These are phyloP conservation scores for Galeopterus variegatus DNA, from an alignment of 2,113 vertebrate genomes.

Conservation along the genomic window DNA sequence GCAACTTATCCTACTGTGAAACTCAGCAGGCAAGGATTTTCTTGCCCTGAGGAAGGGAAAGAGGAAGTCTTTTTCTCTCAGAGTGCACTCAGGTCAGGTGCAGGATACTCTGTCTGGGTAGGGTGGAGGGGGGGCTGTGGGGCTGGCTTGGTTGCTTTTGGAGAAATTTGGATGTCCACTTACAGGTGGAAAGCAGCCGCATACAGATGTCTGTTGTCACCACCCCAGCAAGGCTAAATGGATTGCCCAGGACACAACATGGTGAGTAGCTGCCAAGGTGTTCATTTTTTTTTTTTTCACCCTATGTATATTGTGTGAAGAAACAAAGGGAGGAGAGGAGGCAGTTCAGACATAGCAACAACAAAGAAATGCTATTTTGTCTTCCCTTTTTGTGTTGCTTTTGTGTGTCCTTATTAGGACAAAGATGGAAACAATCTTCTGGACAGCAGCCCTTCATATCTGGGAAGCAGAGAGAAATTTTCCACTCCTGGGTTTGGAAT, in stretches of 20 bases:
- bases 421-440: neutral
- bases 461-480: neutral
- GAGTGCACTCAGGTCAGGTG: no score
- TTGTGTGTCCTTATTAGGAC: neutral
- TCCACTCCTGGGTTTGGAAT: neutral
- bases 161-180: neutral
- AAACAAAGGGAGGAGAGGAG: neutral
- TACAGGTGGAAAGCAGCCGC: no score
- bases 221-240: neutral
- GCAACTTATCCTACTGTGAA: rapidly evolving
- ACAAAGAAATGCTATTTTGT: neutral
- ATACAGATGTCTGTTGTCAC: neutral
- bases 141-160: neutral
- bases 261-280: neutral
- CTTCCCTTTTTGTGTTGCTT: no score
- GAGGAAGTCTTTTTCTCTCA: neutral
- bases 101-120: neutral
- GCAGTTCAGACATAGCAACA: no score
- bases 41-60: neutral
- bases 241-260: neutral
- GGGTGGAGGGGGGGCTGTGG: no score
- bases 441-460: neutral
- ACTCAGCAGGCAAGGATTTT: no score
- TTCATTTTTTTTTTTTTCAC: neutral
- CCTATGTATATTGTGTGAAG: neutral